A percentile compares a stretch with the other conserved stretches of the same genome.
phyloP scores from a whole-genome alignment of 2,888 invertebrate genomes.

The Troglohyphantes excavatus region DNA sequence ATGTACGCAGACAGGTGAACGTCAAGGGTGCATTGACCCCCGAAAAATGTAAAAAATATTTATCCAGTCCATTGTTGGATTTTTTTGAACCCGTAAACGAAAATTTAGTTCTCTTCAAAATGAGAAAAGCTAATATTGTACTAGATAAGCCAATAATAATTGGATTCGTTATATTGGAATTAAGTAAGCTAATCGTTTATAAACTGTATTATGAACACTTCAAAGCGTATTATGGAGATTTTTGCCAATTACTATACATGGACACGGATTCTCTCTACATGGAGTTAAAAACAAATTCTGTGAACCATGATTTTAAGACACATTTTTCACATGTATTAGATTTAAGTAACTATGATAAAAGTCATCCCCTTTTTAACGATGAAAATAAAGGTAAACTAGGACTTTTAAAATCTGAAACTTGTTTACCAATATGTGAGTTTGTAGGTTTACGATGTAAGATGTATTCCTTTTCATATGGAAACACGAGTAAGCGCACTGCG shows the following conservation, averaged over 20 bases:
- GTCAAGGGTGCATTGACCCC: background rate
- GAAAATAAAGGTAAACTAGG: background rate
- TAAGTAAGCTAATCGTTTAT: background rate
- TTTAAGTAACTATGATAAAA: conserved; percentile 2
- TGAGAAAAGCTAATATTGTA: background rate
- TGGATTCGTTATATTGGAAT: background rate
- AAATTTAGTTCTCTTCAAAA: background rate
- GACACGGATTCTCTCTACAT: background rate
- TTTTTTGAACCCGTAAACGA: conserved; percentile 1
- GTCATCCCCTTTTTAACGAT: background rate
- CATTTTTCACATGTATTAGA: background rate
- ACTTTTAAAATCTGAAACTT: background rate
- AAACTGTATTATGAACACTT: background rate
- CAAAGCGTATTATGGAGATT: background rate
- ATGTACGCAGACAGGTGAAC: background rate
- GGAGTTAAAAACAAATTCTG: background rate
- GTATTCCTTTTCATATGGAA: background rate
- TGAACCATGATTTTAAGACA: background rate
- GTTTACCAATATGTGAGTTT: too few relatives aligned
- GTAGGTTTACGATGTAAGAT: background rate
- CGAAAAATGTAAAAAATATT: conserved; percentile 1
- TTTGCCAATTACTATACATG: background rate
- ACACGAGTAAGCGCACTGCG: too few relatives aligned
- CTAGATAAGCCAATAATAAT: background rate
- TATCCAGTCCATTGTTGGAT: background rate